Evolutionary conservation across 2,797 vertebrate species (phyloP), one percentile per base, ranked within the genome.

Genomic region (Poeciliopsis presidionis): DNA sequence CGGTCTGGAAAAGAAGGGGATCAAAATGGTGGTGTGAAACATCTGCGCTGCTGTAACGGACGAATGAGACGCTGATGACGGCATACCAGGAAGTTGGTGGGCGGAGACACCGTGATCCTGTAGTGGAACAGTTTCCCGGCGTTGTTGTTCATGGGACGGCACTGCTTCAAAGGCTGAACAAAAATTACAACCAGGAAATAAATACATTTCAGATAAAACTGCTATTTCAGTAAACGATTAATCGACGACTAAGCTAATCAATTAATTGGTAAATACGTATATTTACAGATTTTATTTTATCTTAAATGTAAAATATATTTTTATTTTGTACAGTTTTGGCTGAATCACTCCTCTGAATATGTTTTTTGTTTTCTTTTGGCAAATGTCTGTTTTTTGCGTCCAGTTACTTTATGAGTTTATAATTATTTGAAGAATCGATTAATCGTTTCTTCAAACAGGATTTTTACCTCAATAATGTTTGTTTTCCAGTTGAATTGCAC

Each of bases 41-140:
- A 18, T 33, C 25, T 11, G 39, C 43, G n/a, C 36, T 30, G 25
- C 75, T 51, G 63, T 5, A 6, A 5, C 1, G 22, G 20, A 41
- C 20, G n/a, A 41, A 41, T 4, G 20, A 67, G 16, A 20, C 13
- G 1, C 36, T 11, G 67, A 72, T 18, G 30, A 49, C 6, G 2
- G 55, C 45, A 4, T 95, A 99, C 98, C 95, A 99, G 95, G 92
- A 99, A 99, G 95, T 99, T 99, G 75, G 98, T 99, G 77, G 98
- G 98, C 13, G 98, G 98, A 0, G 98, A 99, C 82, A 99, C 98
- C 0, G 98, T 99, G 88, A 99, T 98, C 88, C 98, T 94, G 89
- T 99, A 99, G 95, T 99, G 98, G 89, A 97, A 99, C 0, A 99
- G 96, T 41, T 97, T 96, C 16, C 98, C 98, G 0, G 97, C 93